phyloP scores from a whole-genome alignment of 2,888 invertebrate species.

The Fragum fragum region DNA sequence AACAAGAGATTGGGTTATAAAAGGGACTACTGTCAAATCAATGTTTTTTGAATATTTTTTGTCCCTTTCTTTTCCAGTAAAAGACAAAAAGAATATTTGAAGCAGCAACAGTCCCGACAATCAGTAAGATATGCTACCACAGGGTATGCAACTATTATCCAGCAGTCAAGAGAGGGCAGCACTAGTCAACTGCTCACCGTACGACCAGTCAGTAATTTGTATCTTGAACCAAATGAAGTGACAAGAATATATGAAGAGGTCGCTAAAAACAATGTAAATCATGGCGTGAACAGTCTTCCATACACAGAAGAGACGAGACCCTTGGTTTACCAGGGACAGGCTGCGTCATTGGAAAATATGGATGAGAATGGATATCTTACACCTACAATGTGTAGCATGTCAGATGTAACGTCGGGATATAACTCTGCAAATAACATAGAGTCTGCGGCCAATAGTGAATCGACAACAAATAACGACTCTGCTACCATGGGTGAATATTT shows the following conservation, averaged over 20 bases:
- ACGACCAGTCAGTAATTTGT: constrained; percentile 73
- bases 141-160: constrained; percentile 57
- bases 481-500: constrained; percentile 51
- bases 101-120: constrained; percentile 25
- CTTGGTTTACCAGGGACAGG: constrained; percentile 51
- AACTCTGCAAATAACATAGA: constrained; percentile 30
- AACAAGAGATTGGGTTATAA: too few species aligned
- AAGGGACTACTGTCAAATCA: too few species aligned
- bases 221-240: constrained; percentile 73
- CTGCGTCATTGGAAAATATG: constrained; percentile 40
- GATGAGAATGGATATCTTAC: constrained; percentile 31
- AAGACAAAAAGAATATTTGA: constrained; percentile 54
- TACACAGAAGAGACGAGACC: constrained; percentile 36
- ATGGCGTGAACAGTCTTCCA: constrained; percentile 19
- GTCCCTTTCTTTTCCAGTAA: constrained; percentile 64
- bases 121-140: constrained; percentile 56
- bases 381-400: constrained; percentile 34
- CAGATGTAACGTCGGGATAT: constrained; percentile 51
- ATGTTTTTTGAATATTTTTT: too few species aligned
- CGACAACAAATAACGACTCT: background rate
- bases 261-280: constrained; percentile 64
- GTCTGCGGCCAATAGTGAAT: background rate
- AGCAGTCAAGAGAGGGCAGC: constrained; percentile 29
- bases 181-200: constrained; percentile 26
- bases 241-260: constrained; percentile 73